A percentile compares a stretch with the other conserved stretches of the same genome.
Evolutionary conservation across 2,888 invertebrate species (phyloP).

Genomic region (Cacoxenus indagator): DNA sequence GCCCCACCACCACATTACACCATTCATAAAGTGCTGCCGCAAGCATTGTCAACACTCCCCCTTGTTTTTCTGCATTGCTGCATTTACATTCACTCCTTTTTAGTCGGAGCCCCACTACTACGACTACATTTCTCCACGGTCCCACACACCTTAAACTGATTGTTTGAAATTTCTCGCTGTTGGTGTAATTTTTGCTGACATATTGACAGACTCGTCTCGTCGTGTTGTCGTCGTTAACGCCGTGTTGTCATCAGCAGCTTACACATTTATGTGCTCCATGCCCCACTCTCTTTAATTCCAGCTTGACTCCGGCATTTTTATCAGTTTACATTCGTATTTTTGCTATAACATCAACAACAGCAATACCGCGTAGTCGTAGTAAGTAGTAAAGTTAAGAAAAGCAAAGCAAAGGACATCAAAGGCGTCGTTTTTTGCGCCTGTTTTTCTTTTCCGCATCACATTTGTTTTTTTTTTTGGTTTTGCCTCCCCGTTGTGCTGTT

Average conservation of each 20-base stretch:
- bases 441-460: slow-evolving; percentile 24
- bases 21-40: slow-evolving; percentile 6
- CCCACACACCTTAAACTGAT: neutral
- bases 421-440: slow-evolving; percentile 13
- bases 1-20: neutral
- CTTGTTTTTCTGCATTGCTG: neutral
- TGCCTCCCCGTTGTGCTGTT: slow-evolving; percentile 39
- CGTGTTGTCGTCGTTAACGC: neutral
- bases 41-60: neutral
- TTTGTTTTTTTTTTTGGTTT: slow-evolving; percentile 16
- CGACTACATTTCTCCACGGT: neutral
- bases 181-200: slow-evolving; percentile 15
- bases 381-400: slow-evolving; percentile 6
- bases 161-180: neutral
- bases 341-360: neutral
- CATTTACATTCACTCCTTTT: neutral
- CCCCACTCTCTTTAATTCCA: neutral
- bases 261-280: neutral
- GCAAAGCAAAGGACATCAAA: slow-evolving; percentile 9
- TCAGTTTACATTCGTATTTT: neutral
- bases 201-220: slow-evolving; percentile 1
- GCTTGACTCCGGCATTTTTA: neutral
- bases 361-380: slow-evolving; percentile 10
- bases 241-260: neutral
- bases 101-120: neutral